Percentiles rank a stretch among this genome's conserved stretches.
Evolutionary conservation across 2,888 invertebrate genomes (phyloP).

Genomic region (Nebria salina): DNA sequence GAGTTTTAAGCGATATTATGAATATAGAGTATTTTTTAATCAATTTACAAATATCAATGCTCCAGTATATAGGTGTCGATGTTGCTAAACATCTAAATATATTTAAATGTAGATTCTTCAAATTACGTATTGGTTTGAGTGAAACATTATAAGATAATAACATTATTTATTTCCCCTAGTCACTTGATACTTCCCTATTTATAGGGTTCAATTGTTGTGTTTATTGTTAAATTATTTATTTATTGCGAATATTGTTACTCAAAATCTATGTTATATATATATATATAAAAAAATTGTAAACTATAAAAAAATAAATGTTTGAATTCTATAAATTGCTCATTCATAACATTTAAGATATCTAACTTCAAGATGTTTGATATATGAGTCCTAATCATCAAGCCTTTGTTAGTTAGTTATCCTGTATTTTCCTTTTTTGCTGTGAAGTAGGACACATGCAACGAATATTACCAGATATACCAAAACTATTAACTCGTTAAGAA

Average conservation of each 20-base stretch:
- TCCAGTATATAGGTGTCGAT: constrained; percentile 15
- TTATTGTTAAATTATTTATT: background rate
- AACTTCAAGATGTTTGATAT: background rate
- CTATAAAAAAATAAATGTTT: constrained; percentile 36
- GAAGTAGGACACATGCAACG: constrained; percentile 46
- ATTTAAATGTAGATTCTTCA: background rate
- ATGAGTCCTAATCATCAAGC: constrained; percentile 21
- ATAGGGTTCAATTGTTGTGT: background rate
- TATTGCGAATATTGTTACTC: constrained; percentile 38
- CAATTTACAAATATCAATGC: constrained; percentile 28
- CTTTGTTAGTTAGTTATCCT: constrained; percentile 26
- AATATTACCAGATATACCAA: constrained; percentile 19
- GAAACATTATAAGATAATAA: background rate
- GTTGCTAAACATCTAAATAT: background rate
- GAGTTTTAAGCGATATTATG: constrained; percentile 17
- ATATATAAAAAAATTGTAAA: constrained; percentile 33
- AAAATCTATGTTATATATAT: constrained; percentile 33
- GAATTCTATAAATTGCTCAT: constrained; percentile 20
- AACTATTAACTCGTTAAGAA: background rate
- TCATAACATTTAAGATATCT: constrained; percentile 3
- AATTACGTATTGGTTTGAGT: background rate
- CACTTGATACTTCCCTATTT: background rate
- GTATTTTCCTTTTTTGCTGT: constrained; percentile 33
- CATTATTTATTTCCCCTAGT: background rate
- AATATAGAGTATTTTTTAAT: constrained; percentile 36